A percentile compares a stretch with the other conserved stretches of the same genome.
These are phyloP conservation scores for Penaeus monodon DNA, from an alignment of 2,888 invertebrate species.

Conservation along the genomic window DNA sequence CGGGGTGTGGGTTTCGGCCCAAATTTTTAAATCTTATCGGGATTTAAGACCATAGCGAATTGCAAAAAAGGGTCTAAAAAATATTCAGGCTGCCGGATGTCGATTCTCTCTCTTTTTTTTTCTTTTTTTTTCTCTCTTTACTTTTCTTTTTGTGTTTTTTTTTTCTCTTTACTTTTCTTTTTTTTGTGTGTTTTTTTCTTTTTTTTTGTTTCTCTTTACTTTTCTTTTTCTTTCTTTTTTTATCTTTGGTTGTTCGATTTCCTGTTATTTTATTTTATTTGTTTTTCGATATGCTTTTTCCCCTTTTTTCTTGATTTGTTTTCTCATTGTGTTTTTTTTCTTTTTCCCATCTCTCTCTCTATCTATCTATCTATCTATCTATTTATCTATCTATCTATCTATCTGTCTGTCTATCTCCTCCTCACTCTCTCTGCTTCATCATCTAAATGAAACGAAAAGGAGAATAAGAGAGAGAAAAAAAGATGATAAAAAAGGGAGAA, in stretches of 20 bases:
- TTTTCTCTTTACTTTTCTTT: background rate
- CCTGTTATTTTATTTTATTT: too few relatives aligned
- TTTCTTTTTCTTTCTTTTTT: background rate
- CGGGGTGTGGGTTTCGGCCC: too few relatives aligned
- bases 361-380: constrained; percentile 1
- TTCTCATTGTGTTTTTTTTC: too few relatives aligned
- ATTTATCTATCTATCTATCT: constrained; percentile 11
- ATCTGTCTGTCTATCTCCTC: background rate
- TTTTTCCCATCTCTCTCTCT: background rate
- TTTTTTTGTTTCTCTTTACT: background rate
- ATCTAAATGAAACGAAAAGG: background rate
- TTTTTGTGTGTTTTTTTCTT: background rate
- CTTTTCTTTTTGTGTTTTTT: background rate
- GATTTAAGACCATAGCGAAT: too few relatives aligned
- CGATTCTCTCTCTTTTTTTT: background rate
- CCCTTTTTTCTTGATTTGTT: too few relatives aligned
- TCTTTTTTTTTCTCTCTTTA: background rate
- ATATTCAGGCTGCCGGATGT: too few relatives aligned
- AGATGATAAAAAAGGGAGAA: background rate
- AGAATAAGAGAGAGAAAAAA: background rate
- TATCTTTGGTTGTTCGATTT: too few relatives aligned
- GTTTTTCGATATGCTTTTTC: too few relatives aligned
- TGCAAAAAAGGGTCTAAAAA: too few relatives aligned
- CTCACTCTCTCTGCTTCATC: background rate
- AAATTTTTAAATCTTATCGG: too few relatives aligned